Evolutionary conservation across 2,888 invertebrate species (phyloP), one percentile per base, ranked within the genome.

Genomic region (Tupiocoris notatus): DNA sequence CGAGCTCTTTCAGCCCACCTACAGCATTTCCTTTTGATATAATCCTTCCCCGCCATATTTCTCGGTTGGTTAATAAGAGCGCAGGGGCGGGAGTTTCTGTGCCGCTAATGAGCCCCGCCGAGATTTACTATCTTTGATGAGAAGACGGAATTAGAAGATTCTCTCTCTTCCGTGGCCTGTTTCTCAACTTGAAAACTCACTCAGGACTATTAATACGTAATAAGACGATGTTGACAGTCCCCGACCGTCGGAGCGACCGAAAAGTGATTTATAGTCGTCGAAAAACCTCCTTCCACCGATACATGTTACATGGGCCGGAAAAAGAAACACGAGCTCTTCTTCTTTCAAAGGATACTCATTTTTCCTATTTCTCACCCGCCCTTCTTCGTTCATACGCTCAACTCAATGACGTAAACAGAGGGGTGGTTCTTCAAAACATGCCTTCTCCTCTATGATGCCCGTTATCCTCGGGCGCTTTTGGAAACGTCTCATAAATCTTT

Each of bases 101-200:
- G 39, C 39, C 61, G 70, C 70, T 70, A 70, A 70, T 70, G 70
- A 70, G 70, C 70, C 70, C 20, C 67, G 12, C 67, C 25, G 70
- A 70, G 70, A 70, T 70, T 70, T 70, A 70, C 70, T 20, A 70
- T 70, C 70, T 70, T 70, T 70, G 70, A 70, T 70, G 70, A 70
- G 70, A 70, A 25, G 70, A 22, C 23, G 59, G 70, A 59, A 59
- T 59, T 70, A 70, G 59, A 70, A 18, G 17, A 59, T 20, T n/a
- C 20, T 59, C n/a, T n/a, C n/a, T n/a, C 20, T 59, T 59, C 59
- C 20, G 6, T n/a, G 16, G 20, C 59, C 59, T 6, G n/a, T 59
- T 20, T 59, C 59, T 20, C 59, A 59, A 18, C 58, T 25, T 58
- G 22, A 58, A 70, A 70, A 70, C 59, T 70, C 54, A 70, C 61